Percentiles rank a stretch among this genome's conserved stretches.
These are phyloP conservation scores for Trachelus iudaicus DNA, from an alignment of 2,888 invertebrate genomes.

Conservation along the genomic window DNA sequence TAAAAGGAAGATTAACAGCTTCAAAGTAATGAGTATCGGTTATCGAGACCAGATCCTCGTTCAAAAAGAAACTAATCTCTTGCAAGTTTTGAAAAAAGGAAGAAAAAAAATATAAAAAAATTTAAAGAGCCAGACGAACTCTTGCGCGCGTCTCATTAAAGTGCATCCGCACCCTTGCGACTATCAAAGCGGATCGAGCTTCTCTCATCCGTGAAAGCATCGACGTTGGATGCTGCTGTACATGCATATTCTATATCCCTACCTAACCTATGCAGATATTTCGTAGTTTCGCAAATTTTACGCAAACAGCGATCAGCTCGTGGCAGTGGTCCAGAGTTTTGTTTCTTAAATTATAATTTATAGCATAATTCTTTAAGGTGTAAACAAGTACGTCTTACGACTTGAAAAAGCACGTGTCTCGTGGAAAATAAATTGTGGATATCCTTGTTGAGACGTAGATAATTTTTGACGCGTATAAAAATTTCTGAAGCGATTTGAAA, in stretches of 20 bases:
- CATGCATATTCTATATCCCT: not conserved
- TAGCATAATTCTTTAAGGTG: constrained; percentile 39
- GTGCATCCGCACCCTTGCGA: not conserved
- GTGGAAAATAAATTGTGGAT: not conserved
- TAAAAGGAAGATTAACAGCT: too few species aligned
- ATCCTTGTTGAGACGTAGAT: not conserved
- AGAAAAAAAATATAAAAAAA: too few species aligned
- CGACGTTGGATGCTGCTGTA: not conserved
- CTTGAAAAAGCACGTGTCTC: not conserved
- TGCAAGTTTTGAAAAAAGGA: too few species aligned
- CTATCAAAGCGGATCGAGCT: not conserved
- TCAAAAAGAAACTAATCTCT: too few species aligned
- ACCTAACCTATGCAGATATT: not conserved
- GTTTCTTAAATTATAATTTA: not conserved
- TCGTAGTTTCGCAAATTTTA: not conserved
- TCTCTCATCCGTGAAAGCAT: not conserved
- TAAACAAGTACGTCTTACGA: constrained; percentile 29
- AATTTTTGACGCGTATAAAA: not conserved
- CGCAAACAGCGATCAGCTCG: not conserved
- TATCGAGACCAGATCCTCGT: too few species aligned
- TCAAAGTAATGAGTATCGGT: too few species aligned
- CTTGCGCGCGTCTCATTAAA: not conserved
- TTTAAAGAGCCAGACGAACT: not conserved
- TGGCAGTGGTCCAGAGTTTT: not conserved
- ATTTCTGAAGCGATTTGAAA: not conserved